Percentiles rank a stretch among this genome's conserved stretches.
phyloP scores from a whole-genome alignment of 2,113 vertebrate genomes.

The Hypocryptadius cinnamomeus region DNA sequence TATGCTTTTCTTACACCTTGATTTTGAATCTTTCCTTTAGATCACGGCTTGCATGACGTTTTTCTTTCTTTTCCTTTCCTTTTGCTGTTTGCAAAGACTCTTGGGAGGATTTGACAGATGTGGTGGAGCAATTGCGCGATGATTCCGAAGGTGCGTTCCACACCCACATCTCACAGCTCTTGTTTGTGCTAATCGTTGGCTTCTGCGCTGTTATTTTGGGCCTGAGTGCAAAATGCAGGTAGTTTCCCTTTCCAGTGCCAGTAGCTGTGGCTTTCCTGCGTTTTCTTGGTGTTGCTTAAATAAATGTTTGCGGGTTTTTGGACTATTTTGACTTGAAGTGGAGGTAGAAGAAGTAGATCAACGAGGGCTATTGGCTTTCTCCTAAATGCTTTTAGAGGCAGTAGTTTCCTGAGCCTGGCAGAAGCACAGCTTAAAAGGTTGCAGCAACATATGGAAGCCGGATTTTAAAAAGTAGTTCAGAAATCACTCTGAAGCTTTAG shows the following conservation, averaged over 20 bases:
- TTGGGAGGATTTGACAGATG: constrained; percentile 94
- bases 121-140: constrained; percentile 87
- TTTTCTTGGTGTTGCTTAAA: background rate
- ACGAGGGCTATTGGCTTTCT: background rate
- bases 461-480: background rate
- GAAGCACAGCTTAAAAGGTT: background rate
- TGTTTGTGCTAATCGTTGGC: constrained; percentile 20
- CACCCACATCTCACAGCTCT: constrained; percentile 69
- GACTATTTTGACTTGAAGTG: background rate
- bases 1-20: constrained; percentile 51
- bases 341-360: background rate
- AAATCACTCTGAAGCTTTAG: background rate
- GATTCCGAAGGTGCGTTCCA: constrained; percentile 88
- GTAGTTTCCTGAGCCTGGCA: background rate
- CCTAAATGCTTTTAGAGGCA: background rate
- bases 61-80: constrained; percentile 77
- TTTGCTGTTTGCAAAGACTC: constrained; percentile 88
- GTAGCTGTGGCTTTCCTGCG: background rate
- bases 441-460: background rate
- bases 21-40: constrained; percentile 67
- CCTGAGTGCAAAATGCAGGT: background rate
- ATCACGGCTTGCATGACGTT: constrained; percentile 79
- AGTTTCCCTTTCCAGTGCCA: background rate
- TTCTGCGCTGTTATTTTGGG: constrained; percentile 17
- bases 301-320: background rate